Conservation (phyloP, 2,113 vertebrate species). For the Ammodytes dubius region DNA sequence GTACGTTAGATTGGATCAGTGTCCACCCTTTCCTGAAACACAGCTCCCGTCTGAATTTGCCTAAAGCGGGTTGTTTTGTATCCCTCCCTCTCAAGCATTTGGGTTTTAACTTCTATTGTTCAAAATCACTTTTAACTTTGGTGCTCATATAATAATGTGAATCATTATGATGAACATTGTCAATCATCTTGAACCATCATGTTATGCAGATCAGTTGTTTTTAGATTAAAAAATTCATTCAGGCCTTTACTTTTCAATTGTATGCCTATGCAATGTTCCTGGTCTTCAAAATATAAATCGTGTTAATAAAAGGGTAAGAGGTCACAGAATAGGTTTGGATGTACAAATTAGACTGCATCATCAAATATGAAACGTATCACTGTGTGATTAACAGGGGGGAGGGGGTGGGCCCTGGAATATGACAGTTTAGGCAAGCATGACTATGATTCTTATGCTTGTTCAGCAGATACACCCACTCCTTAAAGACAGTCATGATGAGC, state of each 20-base stretch:
- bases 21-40: constrained; percentile 71
- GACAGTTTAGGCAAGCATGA: background rate
- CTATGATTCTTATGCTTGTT: background rate
- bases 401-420: background rate
- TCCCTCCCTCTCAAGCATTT: background rate
- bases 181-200: background rate
- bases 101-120: constrained; percentile 4
- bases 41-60: constrained; percentile 2
- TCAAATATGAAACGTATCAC: background rate
- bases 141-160: background rate
- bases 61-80: background rate
- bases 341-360: background rate
- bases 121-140: background rate
- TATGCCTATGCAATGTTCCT: background rate
- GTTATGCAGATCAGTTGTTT: background rate
- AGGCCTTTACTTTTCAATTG: background rate
- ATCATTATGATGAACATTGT: background rate
- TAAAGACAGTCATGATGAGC: background rate
- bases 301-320: constrained; percentile 1
- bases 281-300: background rate
- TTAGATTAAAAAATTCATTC: background rate
- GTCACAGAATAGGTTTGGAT: background rate
- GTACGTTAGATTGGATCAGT: constrained; percentile 58
- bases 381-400: constrained; percentile 1
- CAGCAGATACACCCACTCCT: constrained; percentile 16